Conservation (phyloP, 1,140 invertebrate species). For the Drosophila insularis region DNA sequence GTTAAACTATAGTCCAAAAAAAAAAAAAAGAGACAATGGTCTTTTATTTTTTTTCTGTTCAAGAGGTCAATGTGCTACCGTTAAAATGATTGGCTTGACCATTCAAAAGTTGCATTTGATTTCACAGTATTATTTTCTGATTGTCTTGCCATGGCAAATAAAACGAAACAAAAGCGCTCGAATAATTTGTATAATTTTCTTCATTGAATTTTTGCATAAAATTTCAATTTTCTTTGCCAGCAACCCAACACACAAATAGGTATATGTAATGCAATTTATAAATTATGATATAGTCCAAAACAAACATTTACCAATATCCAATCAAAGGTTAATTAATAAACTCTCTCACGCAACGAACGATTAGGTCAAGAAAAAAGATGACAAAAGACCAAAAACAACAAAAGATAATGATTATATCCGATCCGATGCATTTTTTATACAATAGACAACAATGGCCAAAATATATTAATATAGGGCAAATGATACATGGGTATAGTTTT, state of each 20-base stretch:
- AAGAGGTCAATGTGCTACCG: conserved; percentile 74
- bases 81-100: conserved; percentile 59
- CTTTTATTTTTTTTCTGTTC: conserved; percentile 27
- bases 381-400: neutral
- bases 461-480: neutral
- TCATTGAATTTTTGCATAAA: conserved; percentile 57
- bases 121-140: conserved; percentile 53
- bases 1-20: too few relatives aligned
- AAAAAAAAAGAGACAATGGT: conserved; percentile 27
- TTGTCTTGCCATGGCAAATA: conserved; percentile 9
- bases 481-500: neutral
- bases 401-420: neutral
- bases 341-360: conserved; percentile 4
- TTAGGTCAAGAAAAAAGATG: neutral
- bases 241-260: neutral
- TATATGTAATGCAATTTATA: conserved; percentile 6
- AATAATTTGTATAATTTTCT: conserved; percentile 69
- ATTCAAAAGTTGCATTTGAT: conserved; percentile 61
- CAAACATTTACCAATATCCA: conserved; percentile 11
- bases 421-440: neutral
- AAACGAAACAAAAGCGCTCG: neutral
- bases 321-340: conserved; percentile 13
- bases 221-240: conserved; percentile 36
- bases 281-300: conserved; percentile 2
- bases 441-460: neutral